Base-by-base conservation (phyloP, 2,797 vertebrate genomes). In the Sebastes miniatus region DNA sequence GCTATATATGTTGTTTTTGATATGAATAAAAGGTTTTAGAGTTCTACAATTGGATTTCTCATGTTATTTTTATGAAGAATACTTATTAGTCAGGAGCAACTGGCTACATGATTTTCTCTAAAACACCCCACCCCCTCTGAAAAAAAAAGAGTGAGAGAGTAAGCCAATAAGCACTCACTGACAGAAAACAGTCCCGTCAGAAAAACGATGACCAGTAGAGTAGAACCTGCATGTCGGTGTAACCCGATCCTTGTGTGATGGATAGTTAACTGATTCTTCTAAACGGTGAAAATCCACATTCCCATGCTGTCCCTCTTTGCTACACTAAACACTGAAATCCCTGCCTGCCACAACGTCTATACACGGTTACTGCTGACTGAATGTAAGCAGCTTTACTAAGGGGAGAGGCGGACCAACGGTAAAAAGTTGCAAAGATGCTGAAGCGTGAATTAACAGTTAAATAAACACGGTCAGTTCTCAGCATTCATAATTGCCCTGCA, bases 231-330 rank as follows among this genome's bases (percentile, higher is more conserved):
- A 87, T 90, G 92, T 90, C 66, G 3, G 81, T 89, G 94, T 88
- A 95, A 95, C 88, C 69, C 82, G 90, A 96, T 91, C 91, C 83
- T 27, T 89, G 82, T 87, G 88, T 95, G 95, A 94, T 91, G 87
- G 93, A 95, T 93, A 83, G 92, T 84, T 92, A 94, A 95, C 93
- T 89, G 93, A 91, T 93, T 92, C 89, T 83, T 9, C 76, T 83
- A 86, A 88, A 89, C 86, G 54, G 83, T 86, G 76, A 87, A 91
- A 92, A 91, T 77, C 80, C 81, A 83, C 88, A 88, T 95, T 94
- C 91, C 92, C 92, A 94, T 91, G 85, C 78, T 85, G 65, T 69
- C 74, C 65, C 58, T 79, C 79, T 83, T 68, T 43, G 25, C 79
- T 29, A 63, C 78, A 10, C 68, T 22, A 77, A 83, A 85, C 85